Evolutionary conservation across 2,113 vertebrate species (phyloP), one percentile per base, ranked within the genome.

Genomic region (Bujurquina vittata): DNA sequence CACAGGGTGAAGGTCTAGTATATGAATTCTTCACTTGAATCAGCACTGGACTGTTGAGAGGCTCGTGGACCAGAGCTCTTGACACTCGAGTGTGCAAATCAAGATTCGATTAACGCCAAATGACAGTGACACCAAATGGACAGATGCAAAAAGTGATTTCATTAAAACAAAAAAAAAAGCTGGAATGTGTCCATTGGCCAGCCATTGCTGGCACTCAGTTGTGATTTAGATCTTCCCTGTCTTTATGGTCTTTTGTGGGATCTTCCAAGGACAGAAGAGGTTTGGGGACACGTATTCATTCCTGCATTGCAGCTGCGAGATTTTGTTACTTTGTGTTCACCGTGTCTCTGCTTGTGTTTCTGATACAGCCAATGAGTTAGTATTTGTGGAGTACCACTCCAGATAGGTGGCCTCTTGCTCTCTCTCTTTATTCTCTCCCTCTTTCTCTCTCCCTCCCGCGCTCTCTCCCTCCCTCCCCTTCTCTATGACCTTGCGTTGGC

Each of bases 401-500:
- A 92, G 83, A 94, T 90, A 91, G 89, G 86, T 82, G 86, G 79
- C 91, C 85, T 87, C 84, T 84, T 81, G 55, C 72, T 90, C 82
- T 82, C 82, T 85, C 81, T 58, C 69, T 82, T 40, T 31, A 10
- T 69, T 75, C 37, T 52, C 67, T 73, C 23, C 29, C 80, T 14
- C 40, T 17, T 1, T 29, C 15, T 7, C 65, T 31, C 56, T 65
- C 61, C 26, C 76, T 37, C 57, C 57, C 81, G 72, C 20, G 22
- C 83, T 12, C 77, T 18, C 81, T 49, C 35, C 5, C 88, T 63
- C 69, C 57, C 85, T 72, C 75, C 74, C 60, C 31, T 22, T 88
- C 81, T 73, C 86, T 80, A 78, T 88, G 93, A 94, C 93, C 93
- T 89, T 87, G 92, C 67, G 91, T 94, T 14, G 91, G 93, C 85